Conservation (phyloP, 2,888 invertebrate genomes). For the Trichopria drosophilae region DNA sequence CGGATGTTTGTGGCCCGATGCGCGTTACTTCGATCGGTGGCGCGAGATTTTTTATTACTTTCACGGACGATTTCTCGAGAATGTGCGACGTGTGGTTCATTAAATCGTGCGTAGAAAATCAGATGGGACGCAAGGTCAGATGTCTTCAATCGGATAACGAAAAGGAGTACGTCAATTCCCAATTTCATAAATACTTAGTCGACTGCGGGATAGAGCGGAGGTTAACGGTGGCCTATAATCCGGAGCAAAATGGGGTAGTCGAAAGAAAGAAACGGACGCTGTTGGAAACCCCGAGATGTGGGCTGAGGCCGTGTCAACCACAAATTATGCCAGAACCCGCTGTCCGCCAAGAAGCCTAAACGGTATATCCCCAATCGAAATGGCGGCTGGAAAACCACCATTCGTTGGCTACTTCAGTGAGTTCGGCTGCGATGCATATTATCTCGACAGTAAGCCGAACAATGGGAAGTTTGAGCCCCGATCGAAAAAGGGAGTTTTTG, state of each 20-base stretch:
- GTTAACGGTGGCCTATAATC: constrained; percentile 36
- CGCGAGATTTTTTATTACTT: constrained; percentile 28
- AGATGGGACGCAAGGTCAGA: constrained; percentile 24
- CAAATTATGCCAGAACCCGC: no score
- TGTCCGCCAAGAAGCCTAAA: constrained; percentile 15
- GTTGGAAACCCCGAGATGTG: no score
- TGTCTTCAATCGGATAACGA: constrained; percentile 33
- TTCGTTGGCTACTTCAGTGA: constrained; percentile 13
- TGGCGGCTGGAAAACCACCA: constrained; percentile 2
- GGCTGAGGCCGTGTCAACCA: constrained; percentile 34
- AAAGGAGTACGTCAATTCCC: constrained; percentile 24
- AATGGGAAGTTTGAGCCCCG: no score
- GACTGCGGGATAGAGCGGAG: constrained; percentile 36
- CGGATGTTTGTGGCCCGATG: constrained; percentile 27
- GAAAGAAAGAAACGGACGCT: constrained; percentile 42
- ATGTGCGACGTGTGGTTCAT: constrained; percentile 26
- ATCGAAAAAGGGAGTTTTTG: no score
- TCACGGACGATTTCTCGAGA: constrained; percentile 29
- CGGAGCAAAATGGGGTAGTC: constrained; percentile 42
- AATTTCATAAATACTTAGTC: constrained; percentile 31
- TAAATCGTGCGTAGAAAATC: constrained; percentile 21
- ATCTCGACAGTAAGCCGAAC: no score
- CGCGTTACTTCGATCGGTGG: constrained; percentile 11
- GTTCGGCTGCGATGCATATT: constrained; percentile 14
- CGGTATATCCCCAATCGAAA: constrained; percentile 22